These are phyloP conservation scores for Celastrina argiolus DNA, from an alignment of 2,888 invertebrate species.

Conservation along the genomic window DNA sequence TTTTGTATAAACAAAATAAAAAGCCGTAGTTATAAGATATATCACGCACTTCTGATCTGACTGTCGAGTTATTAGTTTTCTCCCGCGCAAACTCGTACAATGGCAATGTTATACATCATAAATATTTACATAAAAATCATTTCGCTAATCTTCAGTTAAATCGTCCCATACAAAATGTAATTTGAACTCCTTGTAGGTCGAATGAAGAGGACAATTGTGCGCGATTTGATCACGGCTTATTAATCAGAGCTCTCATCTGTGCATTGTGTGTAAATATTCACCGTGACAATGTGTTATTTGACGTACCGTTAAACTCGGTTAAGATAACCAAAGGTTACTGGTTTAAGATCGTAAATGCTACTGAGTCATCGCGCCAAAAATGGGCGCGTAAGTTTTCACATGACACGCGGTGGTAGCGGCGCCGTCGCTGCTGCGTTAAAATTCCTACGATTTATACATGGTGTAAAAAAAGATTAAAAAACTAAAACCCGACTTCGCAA, in stretches of 20 bases:
- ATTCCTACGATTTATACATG: too few species aligned
- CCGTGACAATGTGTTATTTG: conserved; percentile 5
- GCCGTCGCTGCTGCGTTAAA: too few species aligned
- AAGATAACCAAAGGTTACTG: conserved; percentile 7
- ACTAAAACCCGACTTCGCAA: too few species aligned
- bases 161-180: neutral
- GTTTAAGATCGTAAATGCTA: neutral
- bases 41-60: too few species aligned
- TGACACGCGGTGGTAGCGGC: too few species aligned
- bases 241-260: conserved; percentile 3
- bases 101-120: too few species aligned
- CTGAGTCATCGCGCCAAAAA: neutral
- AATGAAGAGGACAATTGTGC: neutral
- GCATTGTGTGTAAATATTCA: neutral
- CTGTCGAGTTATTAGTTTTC: too few species aligned
- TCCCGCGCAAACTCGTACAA: too few species aligned
- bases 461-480: too few species aligned
- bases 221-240: neutral
- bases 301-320: neutral
- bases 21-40: too few species aligned
- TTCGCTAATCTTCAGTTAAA: neutral
- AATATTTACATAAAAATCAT: neutral
- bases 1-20: too few species aligned
- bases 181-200: neutral
- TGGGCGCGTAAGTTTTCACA: too few species aligned